Percentiles rank a stretch among this genome's conserved stretches.
These are phyloP conservation scores for Agapornis roseicollis DNA, from an alignment of 2,113 vertebrate species.

Conservation along the genomic window DNA sequence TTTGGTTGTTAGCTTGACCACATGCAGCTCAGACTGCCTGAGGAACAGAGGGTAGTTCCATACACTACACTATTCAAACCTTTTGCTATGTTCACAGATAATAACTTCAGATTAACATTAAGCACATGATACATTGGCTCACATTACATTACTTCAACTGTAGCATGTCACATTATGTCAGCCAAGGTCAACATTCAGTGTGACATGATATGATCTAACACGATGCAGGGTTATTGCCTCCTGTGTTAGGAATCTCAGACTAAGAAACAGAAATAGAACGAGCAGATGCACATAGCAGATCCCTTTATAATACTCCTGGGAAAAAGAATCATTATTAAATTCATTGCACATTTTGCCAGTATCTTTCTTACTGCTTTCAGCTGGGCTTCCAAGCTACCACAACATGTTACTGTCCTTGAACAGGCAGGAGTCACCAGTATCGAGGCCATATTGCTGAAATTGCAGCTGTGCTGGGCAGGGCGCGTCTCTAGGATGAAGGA, in stretches of 20 bases:
- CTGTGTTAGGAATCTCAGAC: conserved; percentile 11
- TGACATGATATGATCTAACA: conserved; percentile 42
- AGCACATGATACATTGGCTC: conserved; percentile 21
- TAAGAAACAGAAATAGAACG: conserved; percentile 46
- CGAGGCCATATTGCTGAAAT: no score
- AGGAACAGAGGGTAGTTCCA: not conserved
- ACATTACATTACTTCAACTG: not conserved
- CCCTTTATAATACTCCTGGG: conserved; percentile 32
- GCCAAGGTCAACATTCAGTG: not conserved
- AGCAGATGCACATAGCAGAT: conserved; percentile 40
- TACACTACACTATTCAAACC: not conserved
- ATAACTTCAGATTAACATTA: conserved; percentile 44
- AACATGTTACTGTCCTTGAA: no score
- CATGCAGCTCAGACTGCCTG: not conserved
- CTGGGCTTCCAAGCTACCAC: not conserved
- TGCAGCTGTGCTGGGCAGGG: no score
- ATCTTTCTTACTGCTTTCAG: not conserved
- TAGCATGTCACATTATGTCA: conserved; percentile 31
- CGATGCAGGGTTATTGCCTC: conserved; percentile 14
- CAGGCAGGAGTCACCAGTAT: no score
- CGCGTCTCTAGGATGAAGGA: no score
- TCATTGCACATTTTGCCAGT: not conserved
- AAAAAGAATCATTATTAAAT: not conserved
- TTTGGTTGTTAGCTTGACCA: not conserved
- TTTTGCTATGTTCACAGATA: not conserved